A percentile compares a stretch with the other conserved stretches of the same genome.
These are phyloP conservation scores for Lacerta agilis DNA, from an alignment of 2,797 vertebrate genomes.

Conservation along the genomic window DNA sequence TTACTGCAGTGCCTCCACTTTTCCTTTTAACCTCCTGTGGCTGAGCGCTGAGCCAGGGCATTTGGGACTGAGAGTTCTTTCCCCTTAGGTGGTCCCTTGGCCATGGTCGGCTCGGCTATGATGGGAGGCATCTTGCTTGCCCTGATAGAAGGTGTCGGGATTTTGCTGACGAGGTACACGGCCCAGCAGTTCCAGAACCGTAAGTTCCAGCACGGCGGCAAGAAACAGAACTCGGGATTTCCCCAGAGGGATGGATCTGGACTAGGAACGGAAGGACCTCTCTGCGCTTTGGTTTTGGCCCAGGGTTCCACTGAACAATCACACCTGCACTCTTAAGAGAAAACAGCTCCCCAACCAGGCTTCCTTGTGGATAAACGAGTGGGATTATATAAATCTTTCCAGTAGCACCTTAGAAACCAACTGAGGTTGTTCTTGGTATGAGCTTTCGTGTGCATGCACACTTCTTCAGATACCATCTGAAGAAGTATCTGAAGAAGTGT, in stretches of 20 bases:
- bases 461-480: too few relatives aligned
- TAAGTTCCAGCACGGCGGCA: constrained; percentile 71
- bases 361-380: neutral
- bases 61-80: neutral
- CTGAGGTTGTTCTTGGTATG: too few relatives aligned
- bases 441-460: too few relatives aligned
- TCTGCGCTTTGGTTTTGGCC: neutral
- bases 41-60: neutral
- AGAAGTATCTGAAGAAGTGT: too few relatives aligned
- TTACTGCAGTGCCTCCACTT: too few relatives aligned
- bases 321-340: neutral
- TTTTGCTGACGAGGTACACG: constrained; percentile 91
- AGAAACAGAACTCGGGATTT: neutral
- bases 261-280: neutral
- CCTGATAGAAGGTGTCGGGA: constrained; percentile 91
- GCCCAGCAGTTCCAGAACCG: constrained; percentile 90
- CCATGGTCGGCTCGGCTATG: constrained; percentile 92
- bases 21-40: neutral
- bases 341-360: neutral
- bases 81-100: constrained; percentile 86
- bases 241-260: neutral
- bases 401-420: too few relatives aligned
- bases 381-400: neutral
- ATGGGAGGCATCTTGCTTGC: constrained; percentile 89
- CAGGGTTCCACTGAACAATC: too few relatives aligned